These are phyloP conservation scores for Castor canadensis DNA, from an alignment of 2,113 vertebrate species.

Conservation along the genomic window DNA sequence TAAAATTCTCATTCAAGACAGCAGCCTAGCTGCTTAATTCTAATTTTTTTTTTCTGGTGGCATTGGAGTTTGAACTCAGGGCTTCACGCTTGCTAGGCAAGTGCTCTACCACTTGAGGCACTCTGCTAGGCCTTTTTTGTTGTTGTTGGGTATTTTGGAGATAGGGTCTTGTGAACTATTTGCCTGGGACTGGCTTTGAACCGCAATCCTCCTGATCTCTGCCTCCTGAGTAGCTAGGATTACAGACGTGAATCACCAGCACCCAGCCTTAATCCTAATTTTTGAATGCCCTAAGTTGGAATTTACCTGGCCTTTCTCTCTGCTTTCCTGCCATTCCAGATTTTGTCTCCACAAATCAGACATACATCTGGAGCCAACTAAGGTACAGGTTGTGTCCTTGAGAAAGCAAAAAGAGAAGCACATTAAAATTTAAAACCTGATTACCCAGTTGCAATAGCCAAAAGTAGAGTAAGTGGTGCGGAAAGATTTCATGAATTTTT, in stretches of 20 bases:
- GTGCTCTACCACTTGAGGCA: no score
- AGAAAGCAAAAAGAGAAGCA: constrained; percentile 42
- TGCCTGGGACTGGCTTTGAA: no score
- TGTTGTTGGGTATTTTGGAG: no score
- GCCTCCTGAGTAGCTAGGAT: no score
- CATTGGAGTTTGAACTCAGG: no score
- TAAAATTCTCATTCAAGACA: not conserved
- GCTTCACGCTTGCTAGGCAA: no score
- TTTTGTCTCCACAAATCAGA: not conserved
- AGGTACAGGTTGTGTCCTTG: constrained; percentile 1
- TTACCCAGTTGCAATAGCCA: constrained; percentile 23
- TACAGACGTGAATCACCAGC: no score
- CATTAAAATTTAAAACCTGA: constrained; percentile 60
- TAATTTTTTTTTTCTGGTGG: no score
- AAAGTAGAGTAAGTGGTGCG: not conserved
- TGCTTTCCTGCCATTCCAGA: not conserved
- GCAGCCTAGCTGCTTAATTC: not conserved
- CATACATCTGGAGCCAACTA: not conserved
- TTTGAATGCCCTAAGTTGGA: not conserved
- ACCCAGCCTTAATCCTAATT: not conserved
- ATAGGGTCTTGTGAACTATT: no score
- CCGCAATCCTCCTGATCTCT: no score
- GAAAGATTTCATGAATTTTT: constrained; percentile 63
- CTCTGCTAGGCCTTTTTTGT: no score
- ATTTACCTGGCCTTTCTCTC: not conserved